Percentiles rank a stretch among this genome's conserved stretches.
phyloP scores from a whole-genome alignment of 1,140 invertebrate genomes.

The Lepidostoma basale region DNA sequence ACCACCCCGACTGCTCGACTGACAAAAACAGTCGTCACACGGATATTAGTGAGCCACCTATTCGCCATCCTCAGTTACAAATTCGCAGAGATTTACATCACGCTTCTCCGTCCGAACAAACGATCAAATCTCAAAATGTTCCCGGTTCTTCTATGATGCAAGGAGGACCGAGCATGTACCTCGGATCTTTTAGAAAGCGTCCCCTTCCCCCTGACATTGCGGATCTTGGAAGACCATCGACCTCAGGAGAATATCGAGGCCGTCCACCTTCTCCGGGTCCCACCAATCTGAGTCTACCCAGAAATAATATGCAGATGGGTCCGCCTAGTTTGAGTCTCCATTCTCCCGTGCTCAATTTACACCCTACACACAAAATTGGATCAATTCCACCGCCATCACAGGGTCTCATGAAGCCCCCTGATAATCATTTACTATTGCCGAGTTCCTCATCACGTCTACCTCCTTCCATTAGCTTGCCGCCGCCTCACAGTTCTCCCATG shows the following conservation, averaged over 20 bases:
- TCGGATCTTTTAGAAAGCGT: constrained; percentile 60
- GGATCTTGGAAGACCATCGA: constrained; percentile 54
- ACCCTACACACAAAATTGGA: constrained; percentile 58
- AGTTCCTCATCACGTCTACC: constrained; percentile 42
- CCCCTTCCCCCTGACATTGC: constrained; percentile 57
- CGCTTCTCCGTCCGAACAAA: constrained; percentile 51
- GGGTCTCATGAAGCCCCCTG: constrained; percentile 52
- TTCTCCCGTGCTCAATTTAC: constrained; percentile 53
- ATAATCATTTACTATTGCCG: constrained; percentile 43
- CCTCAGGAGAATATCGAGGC: constrained; percentile 53
- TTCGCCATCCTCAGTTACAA: constrained; percentile 63
- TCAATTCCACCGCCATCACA: constrained; percentile 58
- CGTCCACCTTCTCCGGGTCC: constrained; percentile 60
- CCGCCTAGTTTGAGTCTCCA: constrained; percentile 48
- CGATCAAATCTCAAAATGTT: constrained; percentile 48
- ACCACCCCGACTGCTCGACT: constrained; percentile 59
- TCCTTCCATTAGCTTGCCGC: constrained; percentile 50
- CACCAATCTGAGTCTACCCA: constrained; percentile 59
- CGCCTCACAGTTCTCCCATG: constrained; percentile 53
- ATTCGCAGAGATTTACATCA: constrained; percentile 74
- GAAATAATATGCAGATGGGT: constrained; percentile 50
- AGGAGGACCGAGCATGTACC: constrained; percentile 61
- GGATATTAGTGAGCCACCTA: constrained; percentile 53
- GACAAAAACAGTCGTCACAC: constrained; percentile 58
- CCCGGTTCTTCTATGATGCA: constrained; percentile 54